phyloP scores from a whole-genome alignment of 1,140 invertebrate genomes.

The Drosophila parvula region DNA sequence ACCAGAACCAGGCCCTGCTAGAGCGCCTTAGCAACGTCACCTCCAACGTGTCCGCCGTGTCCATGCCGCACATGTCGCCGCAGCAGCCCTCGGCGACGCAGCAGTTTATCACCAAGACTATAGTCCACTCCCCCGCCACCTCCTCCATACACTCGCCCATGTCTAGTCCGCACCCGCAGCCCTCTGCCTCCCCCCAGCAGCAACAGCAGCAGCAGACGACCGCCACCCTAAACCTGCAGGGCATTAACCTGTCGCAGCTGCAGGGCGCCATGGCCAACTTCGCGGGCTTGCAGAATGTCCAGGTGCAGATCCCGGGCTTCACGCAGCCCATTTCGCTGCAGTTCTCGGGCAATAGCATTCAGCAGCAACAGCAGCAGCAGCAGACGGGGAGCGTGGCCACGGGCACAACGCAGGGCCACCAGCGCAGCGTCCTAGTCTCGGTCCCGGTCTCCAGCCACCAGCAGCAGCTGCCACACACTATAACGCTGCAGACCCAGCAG shows the following conservation, averaged over 20 bases:
- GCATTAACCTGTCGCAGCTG: slow-evolving; percentile 91
- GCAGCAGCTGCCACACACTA: slow-evolving; percentile 70
- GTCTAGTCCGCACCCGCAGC: slow-evolving; percentile 87
- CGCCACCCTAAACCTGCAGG: slow-evolving; percentile 87
- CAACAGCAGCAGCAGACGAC: slow-evolving; percentile 72
- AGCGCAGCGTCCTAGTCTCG: slow-evolving; percentile 68
- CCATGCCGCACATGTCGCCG: slow-evolving; percentile 80
- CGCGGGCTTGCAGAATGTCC: slow-evolving; percentile 91
- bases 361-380: slow-evolving; percentile 74
- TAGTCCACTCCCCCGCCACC: slow-evolving; percentile 81
- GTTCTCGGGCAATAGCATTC: slow-evolving; percentile 85
- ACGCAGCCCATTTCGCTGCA: slow-evolving; percentile 91
- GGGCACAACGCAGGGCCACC: slow-evolving; percentile 67
- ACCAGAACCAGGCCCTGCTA: slow-evolving; percentile 77
- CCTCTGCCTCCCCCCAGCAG: slow-evolving; percentile 84
- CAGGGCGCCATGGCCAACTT: slow-evolving; percentile 88
- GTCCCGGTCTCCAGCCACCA: slow-evolving; percentile 83
- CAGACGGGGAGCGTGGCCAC: slow-evolving; percentile 84
- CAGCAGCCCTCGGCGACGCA: slow-evolving; percentile 60
- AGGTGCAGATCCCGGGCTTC: slow-evolving; percentile 91
- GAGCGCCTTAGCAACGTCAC: slow-evolving; percentile 77
- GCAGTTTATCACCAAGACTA: slow-evolving; percentile 76
- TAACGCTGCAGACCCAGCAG: slow-evolving; percentile 64
- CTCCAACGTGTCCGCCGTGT: slow-evolving; percentile 64
- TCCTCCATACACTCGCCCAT: slow-evolving; percentile 85